Conservation (phyloP, 2,888 invertebrate species). For the Melieria omissa region DNA sequence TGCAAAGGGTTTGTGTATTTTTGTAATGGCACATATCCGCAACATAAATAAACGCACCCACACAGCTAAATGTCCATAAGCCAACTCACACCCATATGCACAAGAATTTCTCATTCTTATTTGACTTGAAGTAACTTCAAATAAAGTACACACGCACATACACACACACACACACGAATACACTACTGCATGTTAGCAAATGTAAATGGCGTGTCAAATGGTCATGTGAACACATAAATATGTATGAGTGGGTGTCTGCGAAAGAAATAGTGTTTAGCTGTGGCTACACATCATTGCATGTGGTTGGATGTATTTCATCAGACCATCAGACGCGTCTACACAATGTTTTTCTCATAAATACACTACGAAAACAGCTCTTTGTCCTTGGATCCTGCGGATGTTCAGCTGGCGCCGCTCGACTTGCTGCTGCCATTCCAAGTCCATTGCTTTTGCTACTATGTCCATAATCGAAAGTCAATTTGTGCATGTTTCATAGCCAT, state of each 20-base stretch:
- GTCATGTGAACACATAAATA: background rate
- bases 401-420: background rate
- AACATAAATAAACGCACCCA: constrained; percentile 10
- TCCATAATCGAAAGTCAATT: constrained; percentile 24
- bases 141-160: constrained; percentile 9
- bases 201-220: constrained; percentile 1
- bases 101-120: constrained; percentile 6
- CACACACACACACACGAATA: constrained; percentile 17
- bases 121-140: no score
- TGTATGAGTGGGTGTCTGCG: background rate
- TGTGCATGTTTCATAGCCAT: constrained; percentile 38
- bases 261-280: background rate
- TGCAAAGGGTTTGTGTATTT: background rate
- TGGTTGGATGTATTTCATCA: background rate
- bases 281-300: background rate
- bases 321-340: no score
- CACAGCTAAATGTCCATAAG: no score
- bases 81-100: constrained; percentile 4
- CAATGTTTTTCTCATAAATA: no score
- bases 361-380: background rate
- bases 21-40: constrained; percentile 44
- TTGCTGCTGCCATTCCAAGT: background rate
- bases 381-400: background rate
- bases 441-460: background rate
- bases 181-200: background rate